Evolutionary conservation across 2,888 invertebrate genomes (phyloP).

Genomic region (Mythimna pallens): DNA sequence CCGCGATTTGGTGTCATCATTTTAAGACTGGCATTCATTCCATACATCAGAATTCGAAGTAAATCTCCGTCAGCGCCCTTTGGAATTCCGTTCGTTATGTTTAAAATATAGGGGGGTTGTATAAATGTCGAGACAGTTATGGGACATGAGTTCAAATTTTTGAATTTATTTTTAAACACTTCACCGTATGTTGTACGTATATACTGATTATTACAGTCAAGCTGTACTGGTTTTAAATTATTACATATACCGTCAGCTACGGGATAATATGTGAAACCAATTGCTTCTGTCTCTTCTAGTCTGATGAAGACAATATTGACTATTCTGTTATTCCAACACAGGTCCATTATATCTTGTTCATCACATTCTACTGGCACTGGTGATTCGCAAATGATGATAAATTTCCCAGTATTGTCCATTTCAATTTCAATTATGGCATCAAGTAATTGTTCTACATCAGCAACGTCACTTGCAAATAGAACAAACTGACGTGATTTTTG

Average conservation of each 20-base stretch:
- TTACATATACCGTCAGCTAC: constrained; percentile 71
- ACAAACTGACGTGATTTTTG: constrained; percentile 74
- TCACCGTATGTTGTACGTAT: constrained; percentile 52
- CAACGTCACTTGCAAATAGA: constrained; percentile 73
- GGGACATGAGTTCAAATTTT: constrained; percentile 77
- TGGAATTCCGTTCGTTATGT: constrained; percentile 71
- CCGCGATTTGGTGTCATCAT: constrained; percentile 77
- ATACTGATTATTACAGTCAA: constrained; percentile 50
- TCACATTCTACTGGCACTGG: constrained; percentile 70
- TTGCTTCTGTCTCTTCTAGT: constrained; percentile 49
- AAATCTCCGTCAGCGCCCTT: constrained; percentile 81
- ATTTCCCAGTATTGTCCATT: constrained; percentile 80
- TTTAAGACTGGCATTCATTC: constrained; percentile 77
- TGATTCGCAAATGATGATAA: constrained; percentile 79
- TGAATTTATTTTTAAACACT: constrained; percentile 76
- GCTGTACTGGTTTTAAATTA: constrained; percentile 70
- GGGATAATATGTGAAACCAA: constrained; percentile 77
- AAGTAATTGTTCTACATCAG: constrained; percentile 70
- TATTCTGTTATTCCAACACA: constrained; percentile 79
- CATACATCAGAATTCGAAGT: constrained; percentile 73
- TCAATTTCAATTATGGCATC: constrained; percentile 70
- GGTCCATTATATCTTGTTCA: constrained; percentile 71
- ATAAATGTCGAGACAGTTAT: constrained; percentile 79
- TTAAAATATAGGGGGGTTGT: constrained; percentile 78
- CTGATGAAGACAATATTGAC: constrained; percentile 79